phyloP scores from a whole-genome alignment of 92 coral and sea anemone species.

The Siderastrea radians region DNA sequence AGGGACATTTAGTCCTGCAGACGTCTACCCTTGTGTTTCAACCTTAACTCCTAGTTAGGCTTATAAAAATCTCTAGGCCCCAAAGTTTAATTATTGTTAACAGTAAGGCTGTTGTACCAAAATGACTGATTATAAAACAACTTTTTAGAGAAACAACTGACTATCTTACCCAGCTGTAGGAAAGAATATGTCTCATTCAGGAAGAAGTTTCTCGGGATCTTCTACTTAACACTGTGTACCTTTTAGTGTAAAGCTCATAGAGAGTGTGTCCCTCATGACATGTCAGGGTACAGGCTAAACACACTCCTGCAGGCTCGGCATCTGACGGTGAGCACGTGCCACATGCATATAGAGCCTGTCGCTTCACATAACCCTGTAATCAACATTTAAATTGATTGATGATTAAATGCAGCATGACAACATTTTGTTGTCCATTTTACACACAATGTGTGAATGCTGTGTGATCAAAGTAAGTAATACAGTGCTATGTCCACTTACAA shows the following conservation, averaged over 20 bases:
- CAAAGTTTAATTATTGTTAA: no score
- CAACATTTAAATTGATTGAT: not conserved
- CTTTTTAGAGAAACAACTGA: not conserved
- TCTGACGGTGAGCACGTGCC: conserved; percentile 81
- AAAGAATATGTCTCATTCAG: not conserved
- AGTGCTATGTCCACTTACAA: not conserved
- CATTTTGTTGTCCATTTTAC: not conserved
- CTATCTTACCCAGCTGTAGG: not conserved
- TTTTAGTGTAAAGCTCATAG: conserved; percentile 95
- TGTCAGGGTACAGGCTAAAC: conserved; percentile 91
- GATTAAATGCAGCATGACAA: not conserved
- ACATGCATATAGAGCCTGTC: conserved; percentile 97
- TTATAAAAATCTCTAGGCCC: no score
- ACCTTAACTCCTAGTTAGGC: no score
- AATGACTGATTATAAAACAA: no score
- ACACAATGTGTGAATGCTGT: not conserved
- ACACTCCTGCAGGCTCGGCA: conserved; percentile 85
- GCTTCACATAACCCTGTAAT: conserved; percentile 85
- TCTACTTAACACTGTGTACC: conserved; percentile 51
- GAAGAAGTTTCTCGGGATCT: not conserved
- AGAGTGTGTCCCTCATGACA: conserved; percentile 97
- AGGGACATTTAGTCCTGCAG: no score
- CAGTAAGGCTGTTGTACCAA: no score
- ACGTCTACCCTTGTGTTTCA: no score
- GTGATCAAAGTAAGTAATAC: not conserved